Evolutionary conservation across 2,113 vertebrate genomes (phyloP), one percentile per base, ranked within the genome.

Genomic region (Rallus limicola): DNA sequence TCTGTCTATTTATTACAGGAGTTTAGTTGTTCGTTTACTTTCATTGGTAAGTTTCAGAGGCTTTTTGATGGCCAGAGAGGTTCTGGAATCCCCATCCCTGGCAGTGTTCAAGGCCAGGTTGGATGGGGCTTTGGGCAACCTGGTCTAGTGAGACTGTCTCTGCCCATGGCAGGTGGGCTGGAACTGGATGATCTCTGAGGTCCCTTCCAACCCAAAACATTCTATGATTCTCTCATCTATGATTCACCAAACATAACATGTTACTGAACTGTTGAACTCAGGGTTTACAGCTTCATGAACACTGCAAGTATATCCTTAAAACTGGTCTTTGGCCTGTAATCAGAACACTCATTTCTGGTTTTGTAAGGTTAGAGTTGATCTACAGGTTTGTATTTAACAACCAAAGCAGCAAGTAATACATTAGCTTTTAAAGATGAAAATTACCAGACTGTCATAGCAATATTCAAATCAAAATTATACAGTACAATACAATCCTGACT

Each of bases 391-490:
- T 72, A 89, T 82, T 87, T 91, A 80, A 82, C 26, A 82, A 78
- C 31, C 19, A 42, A 68, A 76, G 81, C 24, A 69, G 53, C 9
- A 75, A 78, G 38, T 3, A 79, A 10, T 40, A 34, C 24, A 80
- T 69, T 50, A 88, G 52, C 20, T 83, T 93, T 83, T 40, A 93
- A 5, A 71, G 86, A 83, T 40, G 1, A 79, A 90, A 93, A 79
- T 77, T 26, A 94, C 63, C 50, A 64, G 59, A 88, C 44, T 71
- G 36, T 84, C 70, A 86, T 55, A 84, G 25, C 63, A 94, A 92
- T 86, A 86, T 50, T 86, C 69, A 74, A 81, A 86, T 75, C 34
- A 83, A 92, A 91, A 83, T 94, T 78, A 87, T 29, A 71, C 13
- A 60, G 68, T 67, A 74, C 25, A 36, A 38, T 46, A 67, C 21